These are phyloP conservation scores for Agrochola macilenta DNA, from an alignment of 2,888 invertebrate species.

Conservation along the genomic window DNA sequence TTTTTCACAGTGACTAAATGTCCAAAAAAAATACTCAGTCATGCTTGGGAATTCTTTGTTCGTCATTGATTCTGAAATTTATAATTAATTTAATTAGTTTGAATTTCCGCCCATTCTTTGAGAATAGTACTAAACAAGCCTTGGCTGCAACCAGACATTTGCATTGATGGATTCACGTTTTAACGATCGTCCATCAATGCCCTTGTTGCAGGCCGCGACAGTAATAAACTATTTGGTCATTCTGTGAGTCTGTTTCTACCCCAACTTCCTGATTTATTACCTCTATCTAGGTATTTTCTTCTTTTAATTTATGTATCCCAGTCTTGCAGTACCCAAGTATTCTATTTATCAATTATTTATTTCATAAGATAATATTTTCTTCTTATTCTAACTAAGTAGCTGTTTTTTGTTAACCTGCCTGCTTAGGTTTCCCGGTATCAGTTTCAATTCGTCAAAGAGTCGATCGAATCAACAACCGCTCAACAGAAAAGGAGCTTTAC, in stretches of 20 bases:
- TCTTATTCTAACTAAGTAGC: background rate
- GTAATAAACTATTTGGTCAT: background rate
- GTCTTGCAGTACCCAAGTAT: background rate
- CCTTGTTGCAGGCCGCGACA: too few relatives aligned
- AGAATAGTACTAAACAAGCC: too few relatives aligned
- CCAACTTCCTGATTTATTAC: too few relatives aligned
- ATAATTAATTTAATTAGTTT: too few relatives aligned
- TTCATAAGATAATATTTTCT: background rate
- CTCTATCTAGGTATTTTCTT: background rate
- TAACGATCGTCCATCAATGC: too few relatives aligned
- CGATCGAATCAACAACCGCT: background rate
- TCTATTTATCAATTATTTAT: too few relatives aligned
- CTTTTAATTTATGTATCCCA: background rate
- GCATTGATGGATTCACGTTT: too few relatives aligned
- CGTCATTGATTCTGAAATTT: too few relatives aligned
- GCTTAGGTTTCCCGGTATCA: background rate
- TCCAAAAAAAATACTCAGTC: background rate
- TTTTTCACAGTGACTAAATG: background rate
- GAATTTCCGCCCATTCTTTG: too few relatives aligned
- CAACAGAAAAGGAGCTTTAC: background rate
- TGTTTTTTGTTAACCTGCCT: background rate
- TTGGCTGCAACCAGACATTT: too few relatives aligned
- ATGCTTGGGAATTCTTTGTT: too few relatives aligned
- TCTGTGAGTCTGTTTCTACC: background rate
- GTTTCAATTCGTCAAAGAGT: background rate